Percentiles rank a stretch among this genome's conserved stretches.
These are phyloP conservation scores for Latheticus oryzae DNA, from an alignment of 2,888 invertebrate genomes.

Conservation along the genomic window DNA sequence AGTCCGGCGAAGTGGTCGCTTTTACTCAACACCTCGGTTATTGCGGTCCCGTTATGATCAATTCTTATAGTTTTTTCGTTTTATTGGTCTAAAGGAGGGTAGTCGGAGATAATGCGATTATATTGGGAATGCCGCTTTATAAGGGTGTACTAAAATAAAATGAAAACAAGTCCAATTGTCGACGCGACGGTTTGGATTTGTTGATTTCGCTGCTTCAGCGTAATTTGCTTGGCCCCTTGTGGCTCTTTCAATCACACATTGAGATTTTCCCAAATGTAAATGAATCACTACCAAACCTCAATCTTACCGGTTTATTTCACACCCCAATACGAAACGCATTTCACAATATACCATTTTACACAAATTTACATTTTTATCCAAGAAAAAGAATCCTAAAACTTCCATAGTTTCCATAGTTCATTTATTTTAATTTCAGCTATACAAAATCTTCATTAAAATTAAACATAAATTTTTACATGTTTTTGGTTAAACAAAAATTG, in stretches of 20 bases:
- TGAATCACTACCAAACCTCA: conserved; percentile 49
- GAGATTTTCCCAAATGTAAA: conserved; percentile 53
- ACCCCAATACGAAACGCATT: not conserved
- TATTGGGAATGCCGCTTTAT: conserved; percentile 60
- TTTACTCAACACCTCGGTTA: conserved; percentile 43
- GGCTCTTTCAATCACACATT: conserved; percentile 61
- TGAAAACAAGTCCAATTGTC: conserved; percentile 64
- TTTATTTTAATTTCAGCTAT: no score
- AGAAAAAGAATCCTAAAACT: not conserved
- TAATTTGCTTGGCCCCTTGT: conserved; percentile 58
- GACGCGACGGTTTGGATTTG: conserved; percentile 56
- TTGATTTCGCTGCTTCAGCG: conserved; percentile 55
- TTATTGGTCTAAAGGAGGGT: conserved; percentile 59
- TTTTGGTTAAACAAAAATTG: no score
- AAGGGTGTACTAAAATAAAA: conserved; percentile 63
- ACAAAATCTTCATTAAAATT: no score
- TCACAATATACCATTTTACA: not conserved
- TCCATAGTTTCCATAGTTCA: no score
- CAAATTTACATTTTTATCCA: no score
- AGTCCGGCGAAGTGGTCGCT: conserved; percentile 40
- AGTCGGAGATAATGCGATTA: conserved; percentile 63
- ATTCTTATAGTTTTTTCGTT: conserved; percentile 55
- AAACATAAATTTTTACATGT: no score
- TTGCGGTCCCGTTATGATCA: conserved; percentile 55
- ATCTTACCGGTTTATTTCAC: conserved; percentile 5